These are phyloP conservation scores for Drosophila testacea DNA, from an alignment of 2,888 invertebrate species.

Conservation along the genomic window DNA sequence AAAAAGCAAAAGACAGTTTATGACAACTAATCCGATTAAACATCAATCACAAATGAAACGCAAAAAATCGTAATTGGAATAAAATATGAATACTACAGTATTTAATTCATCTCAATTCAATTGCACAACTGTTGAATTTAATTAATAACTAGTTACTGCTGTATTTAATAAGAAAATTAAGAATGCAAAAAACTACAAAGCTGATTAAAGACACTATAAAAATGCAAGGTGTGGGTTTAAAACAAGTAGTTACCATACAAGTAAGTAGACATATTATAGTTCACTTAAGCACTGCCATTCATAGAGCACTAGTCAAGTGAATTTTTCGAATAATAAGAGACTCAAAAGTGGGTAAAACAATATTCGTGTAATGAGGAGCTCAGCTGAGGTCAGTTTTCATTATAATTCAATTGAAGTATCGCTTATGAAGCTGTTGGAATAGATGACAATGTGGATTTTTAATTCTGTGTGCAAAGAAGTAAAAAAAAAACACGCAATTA, in stretches of 20 bases:
- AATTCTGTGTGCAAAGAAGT: constrained; percentile 29
- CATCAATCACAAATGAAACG: too few species aligned
- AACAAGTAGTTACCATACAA: constrained; percentile 9
- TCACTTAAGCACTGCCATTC: constrained; percentile 6
- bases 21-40: too few species aligned
- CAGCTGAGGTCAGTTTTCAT: constrained; percentile 19
- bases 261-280: constrained; percentile 9
- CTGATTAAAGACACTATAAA: neutral
- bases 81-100: neutral
- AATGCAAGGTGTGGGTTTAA: neutral
- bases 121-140: neutral
- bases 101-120: neutral
- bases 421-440: constrained; percentile 31
- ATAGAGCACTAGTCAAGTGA: neutral
- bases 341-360: constrained; percentile 17
- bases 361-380: neutral
- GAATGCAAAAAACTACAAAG: constrained; percentile 1
- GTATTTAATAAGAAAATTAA: neutral
- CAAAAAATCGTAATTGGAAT: neutral
- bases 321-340: constrained; percentile 24
- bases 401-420: constrained; percentile 31
- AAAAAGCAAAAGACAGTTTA: too few species aligned
- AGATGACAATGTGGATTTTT: constrained; percentile 51
- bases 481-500: constrained; percentile 20
- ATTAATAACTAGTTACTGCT: neutral